Base-by-base conservation (phyloP, 2,113 vertebrate genomes). In the Lathamus discolor region DNA sequence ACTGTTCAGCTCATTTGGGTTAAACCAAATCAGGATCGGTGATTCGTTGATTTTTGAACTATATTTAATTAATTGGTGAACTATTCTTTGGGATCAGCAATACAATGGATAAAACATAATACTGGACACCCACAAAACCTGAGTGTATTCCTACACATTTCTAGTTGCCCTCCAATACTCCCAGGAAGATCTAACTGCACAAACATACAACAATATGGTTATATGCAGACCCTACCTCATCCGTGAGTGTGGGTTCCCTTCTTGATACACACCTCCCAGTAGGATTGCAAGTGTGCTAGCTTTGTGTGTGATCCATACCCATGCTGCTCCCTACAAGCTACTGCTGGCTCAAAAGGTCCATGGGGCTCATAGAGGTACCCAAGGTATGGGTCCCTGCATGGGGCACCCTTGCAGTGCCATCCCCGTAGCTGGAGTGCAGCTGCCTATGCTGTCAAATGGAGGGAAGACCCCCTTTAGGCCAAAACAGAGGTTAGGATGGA, bases 171-270 rank as follows among this genome's bases (percentile, higher is more conserved):
- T 57, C 16, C 20, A 33, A 0, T 52, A 48, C 10, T 10, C 18
- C 7, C 33, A 69, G 64, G 27, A 62, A 54, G 5, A 24, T 88
- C 33, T 39, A 46, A 43, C 11, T 52, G 10, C 24, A 44, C 10
- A 43, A 2, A 1, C 12, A 1, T 14, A 33, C 3, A 37, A 1
- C 11, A 27, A 1, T 6, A 6, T 8, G 6, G 10, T n/a, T 41
- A 13, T 3, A 3, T 33, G 33, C 27, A 51, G 15, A 29, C 2
- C 19, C 9, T 7, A 8, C 62, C 14, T 35, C 1, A 1, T 62
- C 35, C 4, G 4, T 20, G 8, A 27, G 17, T 23, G n/a, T 0
- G 1, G 16, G 27, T 51, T 86, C 10, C 8, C 6, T 6, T n/a
- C 24, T 62, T 55, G 52, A n/a, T 31, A 31, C 7, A 5, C 11